Evolutionary conservation across 2,888 invertebrate genomes (phyloP).

Genomic region (Ormyrus pomaceus): DNA sequence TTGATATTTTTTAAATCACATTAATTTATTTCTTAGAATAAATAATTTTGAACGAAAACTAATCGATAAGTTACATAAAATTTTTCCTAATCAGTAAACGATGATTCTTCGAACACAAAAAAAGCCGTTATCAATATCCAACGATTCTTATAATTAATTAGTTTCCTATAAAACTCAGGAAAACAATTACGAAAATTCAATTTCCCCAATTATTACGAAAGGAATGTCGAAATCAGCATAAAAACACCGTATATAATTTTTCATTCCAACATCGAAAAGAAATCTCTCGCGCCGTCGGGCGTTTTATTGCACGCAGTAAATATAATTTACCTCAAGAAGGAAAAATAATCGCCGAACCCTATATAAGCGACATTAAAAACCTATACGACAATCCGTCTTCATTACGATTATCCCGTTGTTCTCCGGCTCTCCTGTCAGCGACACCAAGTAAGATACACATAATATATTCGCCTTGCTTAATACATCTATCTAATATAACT

Average conservation of each 20-base stretch:
- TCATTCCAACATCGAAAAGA: too few relatives aligned
- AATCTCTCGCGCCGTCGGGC: too few relatives aligned
- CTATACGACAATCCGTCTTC: constrained; percentile 23
- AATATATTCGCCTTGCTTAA: constrained; percentile 16
- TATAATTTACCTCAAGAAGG: constrained; percentile 32
- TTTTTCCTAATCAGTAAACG: too few relatives aligned
- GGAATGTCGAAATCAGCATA: too few relatives aligned
- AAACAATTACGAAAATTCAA: constrained; percentile 8
- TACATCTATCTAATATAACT: constrained; percentile 49
- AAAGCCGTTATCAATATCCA: too few relatives aligned
- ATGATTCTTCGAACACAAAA: too few relatives aligned
- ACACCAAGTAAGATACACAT: constrained; percentile 32
- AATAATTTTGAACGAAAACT: neutral
- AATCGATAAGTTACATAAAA: too few relatives aligned
- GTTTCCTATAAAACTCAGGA: neutral
- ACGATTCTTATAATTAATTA: too few relatives aligned
- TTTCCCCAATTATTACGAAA: constrained; percentile 1
- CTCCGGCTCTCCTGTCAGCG: constrained; percentile 16
- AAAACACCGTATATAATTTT: too few relatives aligned
- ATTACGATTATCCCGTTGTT: constrained; percentile 29
- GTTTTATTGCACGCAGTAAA: neutral
- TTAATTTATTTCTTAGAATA: neutral
- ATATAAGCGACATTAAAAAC: constrained; percentile 13
- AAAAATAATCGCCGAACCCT: constrained; percentile 38
- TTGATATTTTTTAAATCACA: too few relatives aligned